These are phyloP conservation scores for Cyclophora punctaria DNA, from an alignment of 2,888 invertebrate species.

Conservation along the genomic window DNA sequence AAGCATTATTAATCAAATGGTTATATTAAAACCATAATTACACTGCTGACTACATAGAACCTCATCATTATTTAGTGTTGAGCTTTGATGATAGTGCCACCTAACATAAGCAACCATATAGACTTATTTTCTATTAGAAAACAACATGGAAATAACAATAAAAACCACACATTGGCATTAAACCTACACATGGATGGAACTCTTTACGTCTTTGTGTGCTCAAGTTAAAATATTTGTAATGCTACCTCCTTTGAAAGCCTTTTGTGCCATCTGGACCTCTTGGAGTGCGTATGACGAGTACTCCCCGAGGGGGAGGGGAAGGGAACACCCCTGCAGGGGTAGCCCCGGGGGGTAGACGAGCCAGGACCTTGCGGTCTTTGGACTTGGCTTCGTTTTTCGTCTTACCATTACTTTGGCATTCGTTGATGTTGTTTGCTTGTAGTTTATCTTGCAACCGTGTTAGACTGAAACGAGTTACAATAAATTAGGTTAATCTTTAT, in stretches of 20 bases:
- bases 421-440: conserved; percentile 60
- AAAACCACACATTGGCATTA: conserved; percentile 20
- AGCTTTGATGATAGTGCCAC: no score
- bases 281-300: conserved; percentile 81
- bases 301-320: conserved; percentile 63
- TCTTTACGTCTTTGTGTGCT: conserved; percentile 30
- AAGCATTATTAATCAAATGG: no score
- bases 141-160: conserved; percentile 24
- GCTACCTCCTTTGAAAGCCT: conserved; percentile 66
- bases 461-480: conserved; percentile 41
- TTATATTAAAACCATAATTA: no score
- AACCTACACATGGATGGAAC: conserved; percentile 36
- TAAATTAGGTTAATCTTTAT: background rate
- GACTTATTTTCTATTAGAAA: background rate
- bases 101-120: no score
- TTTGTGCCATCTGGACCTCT: conserved; percentile 86
- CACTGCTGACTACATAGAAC: no score
- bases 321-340: conserved; percentile 52
- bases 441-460: conserved; percentile 62
- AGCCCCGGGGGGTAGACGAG: conserved; percentile 52
- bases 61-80: no score
- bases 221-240: conserved; percentile 21
- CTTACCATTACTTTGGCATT: conserved; percentile 46
- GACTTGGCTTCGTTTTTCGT: conserved; percentile 53
- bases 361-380: conserved; percentile 58